A percentile compares a stretch with the other conserved stretches of the same genome.
phyloP scores from a whole-genome alignment of 2,797 vertebrate species.

The Pagetopsis macropterus region DNA sequence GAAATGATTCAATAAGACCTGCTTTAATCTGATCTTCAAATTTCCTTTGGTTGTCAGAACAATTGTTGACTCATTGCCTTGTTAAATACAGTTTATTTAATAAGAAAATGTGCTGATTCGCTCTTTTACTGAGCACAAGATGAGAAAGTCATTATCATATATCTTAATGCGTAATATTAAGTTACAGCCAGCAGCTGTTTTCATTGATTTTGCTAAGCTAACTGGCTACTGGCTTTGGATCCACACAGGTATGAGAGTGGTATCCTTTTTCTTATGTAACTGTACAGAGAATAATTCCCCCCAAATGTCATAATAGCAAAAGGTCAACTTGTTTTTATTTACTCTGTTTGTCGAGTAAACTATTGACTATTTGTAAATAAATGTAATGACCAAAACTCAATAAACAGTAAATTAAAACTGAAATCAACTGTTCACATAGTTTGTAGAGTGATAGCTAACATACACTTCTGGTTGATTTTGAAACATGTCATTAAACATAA shows the following conservation, averaged over 20 bases:
- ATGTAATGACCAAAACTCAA: not conserved
- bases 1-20: not conserved
- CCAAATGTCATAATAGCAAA: not conserved
- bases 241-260: not conserved
- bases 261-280: not conserved
- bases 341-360: too few species aligned
- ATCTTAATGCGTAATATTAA: not conserved
- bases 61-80: not conserved
- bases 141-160: not conserved
- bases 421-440: not conserved
- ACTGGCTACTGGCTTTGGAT: not conserved
- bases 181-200: slow-evolving; percentile 1
- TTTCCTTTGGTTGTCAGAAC: not conserved
- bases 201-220: not conserved
- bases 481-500: slow-evolving; percentile 21
- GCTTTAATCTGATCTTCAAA: slow-evolving; percentile 7
- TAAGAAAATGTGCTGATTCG: not conserved
- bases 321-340: not conserved
- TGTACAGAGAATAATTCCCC: not conserved
- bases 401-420: not conserved
- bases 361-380: not conserved
- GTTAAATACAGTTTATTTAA: not conserved
- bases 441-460: not conserved
- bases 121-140: not conserved
- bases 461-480: not conserved